Percentiles rank a stretch among this genome's conserved stretches.
phyloP scores from a whole-genome alignment of 2,888 invertebrate genomes.

The Idaea dimidiata region DNA sequence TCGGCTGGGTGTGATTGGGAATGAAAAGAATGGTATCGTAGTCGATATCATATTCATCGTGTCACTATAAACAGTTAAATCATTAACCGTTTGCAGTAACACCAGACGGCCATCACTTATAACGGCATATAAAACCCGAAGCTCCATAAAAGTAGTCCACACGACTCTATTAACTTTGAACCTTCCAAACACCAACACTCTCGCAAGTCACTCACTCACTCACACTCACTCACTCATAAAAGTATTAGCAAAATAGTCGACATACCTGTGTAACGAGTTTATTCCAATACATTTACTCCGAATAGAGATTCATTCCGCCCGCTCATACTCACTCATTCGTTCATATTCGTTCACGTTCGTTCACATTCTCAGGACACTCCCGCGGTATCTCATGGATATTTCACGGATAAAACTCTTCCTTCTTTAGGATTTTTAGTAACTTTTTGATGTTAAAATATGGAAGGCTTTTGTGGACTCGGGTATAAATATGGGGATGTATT shows the following conservation, averaged over 20 bases:
- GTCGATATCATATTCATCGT: too few species aligned
- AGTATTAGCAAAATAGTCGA: conserved; percentile 5
- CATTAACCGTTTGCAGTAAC: neutral
- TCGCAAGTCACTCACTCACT: too few species aligned
- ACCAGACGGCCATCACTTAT: neutral
- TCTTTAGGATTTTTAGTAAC: neutral
- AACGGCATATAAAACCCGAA: neutral
- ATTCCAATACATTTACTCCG: conserved; percentile 36
- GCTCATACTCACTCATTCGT: conserved; percentile 29
- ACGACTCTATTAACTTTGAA: neutral
- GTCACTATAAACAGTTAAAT: too few species aligned
- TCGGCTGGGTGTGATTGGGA: too few species aligned
- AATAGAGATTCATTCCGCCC: conserved; percentile 35
- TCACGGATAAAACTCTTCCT: conserved; percentile 1
- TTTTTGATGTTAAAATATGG: conserved; percentile 1
- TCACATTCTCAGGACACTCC: conserved; percentile 3
- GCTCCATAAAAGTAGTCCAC: neutral
- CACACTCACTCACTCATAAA: too few species aligned
- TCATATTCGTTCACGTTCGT: neutral
- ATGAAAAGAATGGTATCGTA: too few species aligned
- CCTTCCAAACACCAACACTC: neutral
- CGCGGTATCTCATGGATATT: conserved; percentile 1
- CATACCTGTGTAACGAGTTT: conserved; percentile 31
- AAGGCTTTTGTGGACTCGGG: neutral
- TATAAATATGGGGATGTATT: neutral